Conservation (phyloP, 2,797 vertebrate species). For the Danio albolineatus region DNA sequence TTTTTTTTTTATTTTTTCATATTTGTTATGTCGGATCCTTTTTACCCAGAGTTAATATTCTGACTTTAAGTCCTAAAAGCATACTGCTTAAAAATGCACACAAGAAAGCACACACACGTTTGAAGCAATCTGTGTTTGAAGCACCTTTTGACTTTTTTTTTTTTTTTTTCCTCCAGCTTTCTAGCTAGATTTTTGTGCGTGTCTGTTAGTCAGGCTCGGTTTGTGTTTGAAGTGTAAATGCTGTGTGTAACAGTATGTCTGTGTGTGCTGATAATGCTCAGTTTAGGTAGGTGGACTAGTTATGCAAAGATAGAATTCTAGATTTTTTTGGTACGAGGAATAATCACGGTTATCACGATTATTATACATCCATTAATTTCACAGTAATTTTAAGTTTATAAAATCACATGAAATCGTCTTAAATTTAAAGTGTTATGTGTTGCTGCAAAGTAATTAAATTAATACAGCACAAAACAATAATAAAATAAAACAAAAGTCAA, state of each 20-base stretch:
- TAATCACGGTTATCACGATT: no score
- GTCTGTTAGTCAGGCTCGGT: conserved; percentile 13
- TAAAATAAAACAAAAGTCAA: no score
- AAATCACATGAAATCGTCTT: no score
- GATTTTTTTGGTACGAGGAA: no score
- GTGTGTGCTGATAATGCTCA: conserved; percentile 7
- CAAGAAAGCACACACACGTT: not conserved
- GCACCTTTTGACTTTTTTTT: not conserved
- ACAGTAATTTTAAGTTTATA: no score
- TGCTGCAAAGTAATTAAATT: no score
- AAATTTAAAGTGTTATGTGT: no score
- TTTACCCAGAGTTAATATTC: conserved; percentile 18
- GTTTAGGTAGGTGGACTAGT: not conserved
- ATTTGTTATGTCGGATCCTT: not conserved
- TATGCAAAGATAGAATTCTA: no score
- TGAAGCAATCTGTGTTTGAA: conserved; percentile 20
- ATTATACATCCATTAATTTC: no score
- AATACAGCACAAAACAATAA: no score
- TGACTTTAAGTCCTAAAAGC: not conserved
- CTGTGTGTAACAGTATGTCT: conserved; percentile 17
- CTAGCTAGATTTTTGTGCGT: not conserved
- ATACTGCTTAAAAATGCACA: conserved; percentile 1
- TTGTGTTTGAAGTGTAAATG: conserved; percentile 44
- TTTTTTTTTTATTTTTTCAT: not conserved
- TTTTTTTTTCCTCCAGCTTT: not conserved